phyloP scores from a whole-genome alignment of 2,797 vertebrate species.

The Scolopax rusticola region DNA sequence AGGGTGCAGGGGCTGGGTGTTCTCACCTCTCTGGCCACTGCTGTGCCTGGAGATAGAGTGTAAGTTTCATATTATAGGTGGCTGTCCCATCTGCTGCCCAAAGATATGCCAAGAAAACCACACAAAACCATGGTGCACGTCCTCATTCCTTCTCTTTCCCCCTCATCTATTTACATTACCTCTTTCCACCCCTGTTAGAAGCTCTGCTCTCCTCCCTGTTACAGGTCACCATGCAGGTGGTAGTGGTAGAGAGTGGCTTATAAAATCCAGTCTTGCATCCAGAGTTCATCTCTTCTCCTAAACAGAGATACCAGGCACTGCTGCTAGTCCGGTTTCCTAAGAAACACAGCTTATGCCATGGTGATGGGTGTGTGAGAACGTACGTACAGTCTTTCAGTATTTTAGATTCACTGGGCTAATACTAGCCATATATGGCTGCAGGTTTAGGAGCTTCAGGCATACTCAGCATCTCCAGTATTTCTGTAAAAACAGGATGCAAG shows the following conservation, averaged over 20 bases:
- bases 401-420: background rate
- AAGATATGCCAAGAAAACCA: background rate
- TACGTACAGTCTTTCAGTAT: background rate
- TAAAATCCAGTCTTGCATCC: background rate
- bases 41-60: background rate
- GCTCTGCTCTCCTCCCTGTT: background rate
- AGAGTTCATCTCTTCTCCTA: background rate
- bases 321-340: constrained; percentile 65
- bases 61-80: background rate
- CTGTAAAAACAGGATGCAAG: background rate
- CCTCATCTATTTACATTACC: background rate
- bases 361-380: constrained; percentile 8
- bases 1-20: background rate
- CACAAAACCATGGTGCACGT: fast-evolving
- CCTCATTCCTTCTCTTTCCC: background rate
- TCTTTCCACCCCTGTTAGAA: background rate
- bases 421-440: background rate
- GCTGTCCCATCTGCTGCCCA: background rate
- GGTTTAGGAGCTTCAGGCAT: background rate
- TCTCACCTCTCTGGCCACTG: background rate
- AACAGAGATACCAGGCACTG: background rate
- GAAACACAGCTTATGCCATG: constrained; percentile 52
- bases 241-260: background rate
- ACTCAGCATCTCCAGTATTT: background rate
- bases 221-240: background rate